phyloP scores from a whole-genome alignment of 2,797 vertebrate species.

The Lutjanus campechanus region DNA sequence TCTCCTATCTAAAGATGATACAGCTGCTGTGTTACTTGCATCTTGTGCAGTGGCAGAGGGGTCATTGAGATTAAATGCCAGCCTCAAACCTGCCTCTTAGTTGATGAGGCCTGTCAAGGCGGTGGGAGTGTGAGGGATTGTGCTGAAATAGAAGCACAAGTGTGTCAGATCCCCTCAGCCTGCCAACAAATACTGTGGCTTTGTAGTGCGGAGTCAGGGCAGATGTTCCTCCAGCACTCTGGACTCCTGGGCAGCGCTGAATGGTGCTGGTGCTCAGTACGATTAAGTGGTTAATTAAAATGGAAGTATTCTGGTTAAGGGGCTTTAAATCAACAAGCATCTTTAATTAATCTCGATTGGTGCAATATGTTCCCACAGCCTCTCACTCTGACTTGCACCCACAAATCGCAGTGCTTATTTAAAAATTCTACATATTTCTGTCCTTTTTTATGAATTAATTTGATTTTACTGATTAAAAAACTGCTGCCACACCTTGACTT shows the following conservation, averaged over 20 bases:
- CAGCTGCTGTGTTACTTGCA: constrained; percentile 59
- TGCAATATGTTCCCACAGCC: constrained; percentile 14
- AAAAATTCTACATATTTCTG: background rate
- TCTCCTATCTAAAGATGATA: constrained; percentile 62
- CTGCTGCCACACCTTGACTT: too few relatives aligned
- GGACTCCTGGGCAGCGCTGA: background rate
- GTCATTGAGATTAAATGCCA: constrained; percentile 72
- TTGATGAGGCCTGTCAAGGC: constrained; percentile 66
- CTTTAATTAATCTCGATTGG: constrained; percentile 20
- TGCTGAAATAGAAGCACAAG: constrained; percentile 28
- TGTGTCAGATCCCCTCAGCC: constrained; percentile 32
- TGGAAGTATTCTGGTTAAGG: constrained; percentile 12
- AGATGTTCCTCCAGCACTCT: constrained; percentile 19
- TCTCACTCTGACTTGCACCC: constrained; percentile 7
- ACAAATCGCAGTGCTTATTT: background rate
- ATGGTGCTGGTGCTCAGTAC: constrained; percentile 7
- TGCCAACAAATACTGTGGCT: constrained; percentile 16
- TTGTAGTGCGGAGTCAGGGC: constrained; percentile 11
- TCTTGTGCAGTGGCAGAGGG: constrained; percentile 58
- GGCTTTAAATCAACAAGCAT: constrained; percentile 49
- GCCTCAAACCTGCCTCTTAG: constrained; percentile 52
- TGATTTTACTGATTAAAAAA: background rate
- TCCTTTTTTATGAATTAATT: background rate
- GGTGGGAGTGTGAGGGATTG: constrained; percentile 43
- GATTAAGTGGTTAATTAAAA: constrained; percentile 56